phyloP scores from a whole-genome alignment of 2,113 vertebrate species.

The Burhinus oedicnemus region DNA sequence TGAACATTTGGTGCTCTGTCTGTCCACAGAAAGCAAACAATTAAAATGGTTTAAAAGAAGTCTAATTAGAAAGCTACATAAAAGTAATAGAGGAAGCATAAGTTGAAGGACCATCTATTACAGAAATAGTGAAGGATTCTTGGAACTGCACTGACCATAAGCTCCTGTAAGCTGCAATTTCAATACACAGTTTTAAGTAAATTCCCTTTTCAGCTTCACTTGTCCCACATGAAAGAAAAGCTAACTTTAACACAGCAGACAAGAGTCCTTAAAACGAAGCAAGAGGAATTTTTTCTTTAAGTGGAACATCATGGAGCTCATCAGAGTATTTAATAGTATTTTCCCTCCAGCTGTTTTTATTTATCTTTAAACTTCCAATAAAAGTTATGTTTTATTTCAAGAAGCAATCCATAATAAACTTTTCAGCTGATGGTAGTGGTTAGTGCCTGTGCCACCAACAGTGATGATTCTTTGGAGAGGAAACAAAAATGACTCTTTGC shows the following conservation, averaged over 20 bases:
- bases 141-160: conserved; percentile 61
- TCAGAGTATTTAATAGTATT: conserved; percentile 66
- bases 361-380: conserved; percentile 81
- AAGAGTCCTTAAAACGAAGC: conserved; percentile 58
- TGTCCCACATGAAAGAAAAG: conserved; percentile 77
- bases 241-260: conserved; percentile 62
- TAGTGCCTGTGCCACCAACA: conserved; percentile 77
- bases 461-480: conserved; percentile 47
- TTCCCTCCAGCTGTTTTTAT: conserved; percentile 85
- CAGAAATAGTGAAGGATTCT: conserved; percentile 62
- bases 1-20: conserved; percentile 28
- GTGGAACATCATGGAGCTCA: conserved; percentile 72
- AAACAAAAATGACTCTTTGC: conserved; percentile 1
- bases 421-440: conserved; percentile 82
- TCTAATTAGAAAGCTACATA: conserved; percentile 67
- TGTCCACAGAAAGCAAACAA: conserved; percentile 51
- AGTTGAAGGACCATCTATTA: conserved; percentile 61
- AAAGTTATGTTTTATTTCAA: conserved; percentile 82
- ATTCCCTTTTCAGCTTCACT: conserved; percentile 74
- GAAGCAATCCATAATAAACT: conserved; percentile 85
- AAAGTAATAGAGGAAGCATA: conserved; percentile 60
- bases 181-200: conserved; percentile 71
- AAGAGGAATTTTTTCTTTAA: conserved; percentile 74
- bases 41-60: conserved; percentile 58
- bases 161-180: conserved; percentile 70